Conservation (phyloP, 2,797 vertebrate genomes). For the Eleutherodactylus coqui region DNA sequence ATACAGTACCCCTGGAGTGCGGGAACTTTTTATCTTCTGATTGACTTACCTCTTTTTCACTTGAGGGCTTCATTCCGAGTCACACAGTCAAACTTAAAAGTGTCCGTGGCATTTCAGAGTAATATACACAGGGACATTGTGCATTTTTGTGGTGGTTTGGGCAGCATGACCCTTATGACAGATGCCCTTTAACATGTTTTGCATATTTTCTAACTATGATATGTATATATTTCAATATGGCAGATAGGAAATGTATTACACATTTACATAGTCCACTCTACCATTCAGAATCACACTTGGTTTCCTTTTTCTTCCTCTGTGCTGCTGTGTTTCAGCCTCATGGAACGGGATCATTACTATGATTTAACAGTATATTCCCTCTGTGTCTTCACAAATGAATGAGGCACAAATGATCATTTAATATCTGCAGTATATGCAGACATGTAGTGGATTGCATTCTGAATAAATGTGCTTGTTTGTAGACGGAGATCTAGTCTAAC, state of each 20-base stretch:
- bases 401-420: conserved; percentile 25
- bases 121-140: no score
- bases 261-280: not conserved
- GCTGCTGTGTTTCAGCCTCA: not conserved
- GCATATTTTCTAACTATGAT: no score
- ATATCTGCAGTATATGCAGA: not conserved
- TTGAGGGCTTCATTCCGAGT: no score
- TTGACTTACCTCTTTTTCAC: no score
- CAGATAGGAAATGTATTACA: not conserved
- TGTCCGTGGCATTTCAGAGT: no score
- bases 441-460: not conserved
- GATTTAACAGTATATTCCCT: conserved; percentile 6
- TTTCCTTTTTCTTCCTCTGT: not conserved
- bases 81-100: no score
- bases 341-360: not conserved
- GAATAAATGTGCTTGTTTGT: not conserved
- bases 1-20: no score
- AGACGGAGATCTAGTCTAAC: not conserved
- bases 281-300: not conserved
- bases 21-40: no score
- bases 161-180: no score
- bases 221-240: not conserved
- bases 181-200: no score
- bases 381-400: conserved; percentile 18
- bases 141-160: no score